Conservation (phyloP, 2,888 invertebrate species). For the Drosophila buzzatii region DNA sequence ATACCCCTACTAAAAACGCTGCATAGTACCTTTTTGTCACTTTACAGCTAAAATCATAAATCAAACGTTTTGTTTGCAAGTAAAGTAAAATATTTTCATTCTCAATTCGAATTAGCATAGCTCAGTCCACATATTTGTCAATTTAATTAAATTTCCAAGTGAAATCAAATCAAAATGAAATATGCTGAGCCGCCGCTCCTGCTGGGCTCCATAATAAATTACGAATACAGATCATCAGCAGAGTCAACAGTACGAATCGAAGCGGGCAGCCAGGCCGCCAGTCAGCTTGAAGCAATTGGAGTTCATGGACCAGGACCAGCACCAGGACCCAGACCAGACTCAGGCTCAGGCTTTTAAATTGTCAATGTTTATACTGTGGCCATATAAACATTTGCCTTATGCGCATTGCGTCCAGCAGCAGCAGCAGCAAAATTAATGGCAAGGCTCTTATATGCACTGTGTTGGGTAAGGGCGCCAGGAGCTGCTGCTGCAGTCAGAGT, state of each 20-base stretch:
- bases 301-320: constrained; percentile 19
- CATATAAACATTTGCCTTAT: constrained; percentile 55
- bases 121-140: constrained; percentile 29
- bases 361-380: constrained; percentile 61
- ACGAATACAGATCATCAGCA: constrained; percentile 21
- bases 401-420: constrained; percentile 36
- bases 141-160: constrained; percentile 47
- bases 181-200: background rate
- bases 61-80: background rate
- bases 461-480: background rate
- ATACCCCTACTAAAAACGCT: background rate
- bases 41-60: background rate
- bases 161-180: constrained; percentile 28
- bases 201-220: constrained; percentile 26
- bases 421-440: constrained; percentile 26
- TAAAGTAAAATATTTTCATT: background rate
- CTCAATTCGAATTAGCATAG: background rate
- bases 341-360: constrained; percentile 28
- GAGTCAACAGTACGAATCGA: constrained; percentile 31
- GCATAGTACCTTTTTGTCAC: too few relatives aligned
- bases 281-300: background rate
- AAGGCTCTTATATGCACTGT: background rate
- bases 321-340: too few relatives aligned
- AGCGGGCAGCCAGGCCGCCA: background rate
- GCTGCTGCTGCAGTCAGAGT: constrained; percentile 3